phyloP scores from a whole-genome alignment of 2,113 vertebrate species.

The Epinephelus moara region DNA sequence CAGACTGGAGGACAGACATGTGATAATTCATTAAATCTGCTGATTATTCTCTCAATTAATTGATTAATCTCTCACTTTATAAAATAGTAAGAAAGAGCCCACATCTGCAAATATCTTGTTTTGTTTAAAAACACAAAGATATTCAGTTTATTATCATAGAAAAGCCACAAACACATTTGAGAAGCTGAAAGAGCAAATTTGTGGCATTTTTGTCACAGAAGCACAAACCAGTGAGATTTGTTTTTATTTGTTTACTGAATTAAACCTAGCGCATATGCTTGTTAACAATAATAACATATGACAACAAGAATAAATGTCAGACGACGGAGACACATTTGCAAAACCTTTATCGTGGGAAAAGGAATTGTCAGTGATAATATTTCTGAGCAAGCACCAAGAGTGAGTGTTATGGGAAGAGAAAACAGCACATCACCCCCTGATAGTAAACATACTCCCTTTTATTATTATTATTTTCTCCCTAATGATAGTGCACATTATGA shows the following conservation, averaged over 20 bases:
- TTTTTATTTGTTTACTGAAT: conserved; percentile 83
- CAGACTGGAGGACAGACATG: background rate
- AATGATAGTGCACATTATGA: conserved; percentile 77
- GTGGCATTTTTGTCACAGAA: conserved; percentile 64
- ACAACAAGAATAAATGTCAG: conserved; percentile 52
- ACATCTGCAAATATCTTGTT: background rate
- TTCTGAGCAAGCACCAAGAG: conserved; percentile 62
- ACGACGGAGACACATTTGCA: conserved; percentile 43
- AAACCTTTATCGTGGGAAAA: conserved; percentile 57
- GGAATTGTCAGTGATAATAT: conserved; percentile 70
- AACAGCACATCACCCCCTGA: conserved; percentile 68
- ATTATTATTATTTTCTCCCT: conserved; percentile 74
- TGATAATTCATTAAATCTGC: background rate
- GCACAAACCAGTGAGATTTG: conserved; percentile 87
- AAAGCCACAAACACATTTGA: background rate
- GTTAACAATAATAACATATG: conserved; percentile 73
- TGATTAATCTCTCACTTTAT: background rate
- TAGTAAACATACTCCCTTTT: conserved; percentile 71
- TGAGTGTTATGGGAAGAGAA: conserved; percentile 68
- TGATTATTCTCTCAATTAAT: background rate
- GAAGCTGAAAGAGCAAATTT: background rate
- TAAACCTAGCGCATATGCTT: conserved; percentile 82
- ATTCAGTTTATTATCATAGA: background rate
- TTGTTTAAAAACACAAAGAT: background rate
- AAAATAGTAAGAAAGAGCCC: background rate